Conservation (phyloP, 2,113 vertebrate species). For the Rattus norvegicus region GRCr8 NC_086020.1:223256501-223257000, state of each 20-base stretch:
- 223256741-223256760: not conserved
- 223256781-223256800: not conserved
- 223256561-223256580: not conserved
- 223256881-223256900: not conserved
- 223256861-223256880: slow-evolving; percentile 33
- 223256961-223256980: not conserved
- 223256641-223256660: slow-evolving; percentile 29
- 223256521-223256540: not conserved
- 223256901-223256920: not conserved
- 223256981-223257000: not conserved
- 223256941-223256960: not conserved
- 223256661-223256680: not conserved
- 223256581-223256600: slow-evolving; percentile 33
- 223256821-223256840: not conserved
- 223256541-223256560: not conserved
- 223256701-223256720: not conserved
- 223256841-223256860: not conserved
- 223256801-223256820: not conserved
- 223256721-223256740: not conserved
- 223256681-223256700: not conserved
- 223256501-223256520: slow-evolving; percentile 6
- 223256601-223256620: slow-evolving; percentile 22
- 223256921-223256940: slow-evolving; percentile 14
- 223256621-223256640: slow-evolving; percentile 1
- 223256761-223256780: not conserved